phyloP scores from a whole-genome alignment of 2,797 vertebrate genomes.

The Pseudopleuronectes americanus region DNA sequence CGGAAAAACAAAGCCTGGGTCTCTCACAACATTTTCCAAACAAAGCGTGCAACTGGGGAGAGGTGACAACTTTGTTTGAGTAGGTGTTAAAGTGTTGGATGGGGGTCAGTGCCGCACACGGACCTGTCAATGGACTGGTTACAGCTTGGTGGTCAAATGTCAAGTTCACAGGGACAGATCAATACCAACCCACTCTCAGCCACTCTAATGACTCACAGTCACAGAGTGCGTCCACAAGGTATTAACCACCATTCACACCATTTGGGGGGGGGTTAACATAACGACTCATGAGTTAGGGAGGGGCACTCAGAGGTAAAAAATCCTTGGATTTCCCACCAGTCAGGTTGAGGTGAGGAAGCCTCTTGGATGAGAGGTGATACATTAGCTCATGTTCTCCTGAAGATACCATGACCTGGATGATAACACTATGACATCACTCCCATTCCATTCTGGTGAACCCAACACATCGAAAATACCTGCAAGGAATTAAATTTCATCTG shows the following conservation, averaged over 20 bases:
- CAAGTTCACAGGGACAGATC: neutral
- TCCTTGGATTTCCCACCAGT: too few species aligned
- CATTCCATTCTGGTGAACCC: neutral
- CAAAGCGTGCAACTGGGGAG: neutral
- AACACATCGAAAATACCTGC: neutral
- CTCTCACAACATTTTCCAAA: neutral
- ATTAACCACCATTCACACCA: too few species aligned
- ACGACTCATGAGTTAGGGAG: too few species aligned
- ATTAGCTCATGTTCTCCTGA: too few species aligned
- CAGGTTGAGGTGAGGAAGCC: too few species aligned
- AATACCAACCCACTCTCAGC: too few species aligned
- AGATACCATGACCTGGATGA: too few species aligned
- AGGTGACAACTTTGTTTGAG: neutral
- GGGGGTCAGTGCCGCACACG: neutral
- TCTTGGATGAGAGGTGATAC: too few species aligned
- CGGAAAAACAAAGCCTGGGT: slow-evolving; percentile 1
- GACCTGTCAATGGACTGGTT: neutral
- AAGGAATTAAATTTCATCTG: neutral
- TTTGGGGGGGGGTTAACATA: too few species aligned
- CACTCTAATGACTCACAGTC: too few species aligned
- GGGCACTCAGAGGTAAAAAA: too few species aligned
- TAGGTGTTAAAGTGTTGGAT: neutral
- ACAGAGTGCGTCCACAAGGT: too few species aligned
- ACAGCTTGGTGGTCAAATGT: neutral
- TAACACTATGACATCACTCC: neutral